A percentile compares a stretch with the other conserved stretches of the same genome.
Conservation (phyloP, 2,113 vertebrate genomes). For the Oncorhynchus gorbuscha region DNA sequence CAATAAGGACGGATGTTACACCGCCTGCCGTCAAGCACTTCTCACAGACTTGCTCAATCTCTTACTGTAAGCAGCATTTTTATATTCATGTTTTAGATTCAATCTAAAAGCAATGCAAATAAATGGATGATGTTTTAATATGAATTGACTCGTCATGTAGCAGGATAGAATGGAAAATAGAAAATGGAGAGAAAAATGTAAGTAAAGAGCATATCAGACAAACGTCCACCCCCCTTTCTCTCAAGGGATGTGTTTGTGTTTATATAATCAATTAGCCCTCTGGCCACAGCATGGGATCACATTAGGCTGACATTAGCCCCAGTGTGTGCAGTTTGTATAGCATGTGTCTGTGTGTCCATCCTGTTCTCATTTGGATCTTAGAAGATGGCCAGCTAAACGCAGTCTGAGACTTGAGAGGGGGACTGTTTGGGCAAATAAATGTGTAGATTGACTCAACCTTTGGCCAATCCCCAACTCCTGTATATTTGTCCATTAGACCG, state of each 20-base stretch:
- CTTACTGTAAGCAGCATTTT: not conserved
- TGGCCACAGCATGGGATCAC: constrained; percentile 69
- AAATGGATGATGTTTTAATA: not conserved
- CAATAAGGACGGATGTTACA: constrained; percentile 53
- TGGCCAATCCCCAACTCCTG: constrained; percentile 63
- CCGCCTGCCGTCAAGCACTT: constrained; percentile 53
- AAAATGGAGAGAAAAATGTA: constrained; percentile 1
- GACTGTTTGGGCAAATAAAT: constrained; percentile 66
- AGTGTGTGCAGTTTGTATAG: constrained; percentile 44
- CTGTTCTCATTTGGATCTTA: constrained; percentile 60
- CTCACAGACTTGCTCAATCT: not conserved
- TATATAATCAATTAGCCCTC: constrained; percentile 77
- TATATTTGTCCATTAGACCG: constrained; percentile 72
- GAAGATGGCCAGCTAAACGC: constrained; percentile 42
- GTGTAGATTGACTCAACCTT: constrained; percentile 63
- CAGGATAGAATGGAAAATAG: not conserved
- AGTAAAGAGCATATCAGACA: constrained; percentile 31
- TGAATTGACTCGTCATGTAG: not conserved
- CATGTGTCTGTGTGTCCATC: constrained; percentile 40
- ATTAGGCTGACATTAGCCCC: constrained; percentile 72
- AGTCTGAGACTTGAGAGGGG: constrained; percentile 48
- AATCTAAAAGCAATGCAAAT: not conserved
- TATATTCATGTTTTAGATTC: not conserved
- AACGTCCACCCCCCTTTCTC: constrained; percentile 56
- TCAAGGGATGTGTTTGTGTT: constrained; percentile 76